Conservation (phyloP, 2,888 invertebrate genomes). For the Argyresthia goedartella region DNA sequence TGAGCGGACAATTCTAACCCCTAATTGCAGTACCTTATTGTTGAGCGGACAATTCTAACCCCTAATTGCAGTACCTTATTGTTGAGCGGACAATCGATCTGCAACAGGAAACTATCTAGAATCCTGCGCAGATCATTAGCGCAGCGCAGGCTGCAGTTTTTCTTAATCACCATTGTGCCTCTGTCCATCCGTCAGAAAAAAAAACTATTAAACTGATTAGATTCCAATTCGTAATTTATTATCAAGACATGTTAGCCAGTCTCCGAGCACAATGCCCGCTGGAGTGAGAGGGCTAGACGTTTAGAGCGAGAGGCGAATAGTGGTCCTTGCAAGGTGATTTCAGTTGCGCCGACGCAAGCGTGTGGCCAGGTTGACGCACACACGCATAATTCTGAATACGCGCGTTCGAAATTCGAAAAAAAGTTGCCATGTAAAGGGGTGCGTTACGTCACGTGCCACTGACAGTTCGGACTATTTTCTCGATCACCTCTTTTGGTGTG, state of each 20-base stretch:
- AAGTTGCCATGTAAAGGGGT: conserved; percentile 2
- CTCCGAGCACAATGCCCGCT: conserved; percentile 62
- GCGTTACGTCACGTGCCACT: conserved; percentile 2
- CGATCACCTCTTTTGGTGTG: background rate
- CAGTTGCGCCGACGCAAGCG: conserved; percentile 67
- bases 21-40: no score
- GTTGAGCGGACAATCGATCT: no score
- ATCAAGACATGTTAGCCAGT: conserved; percentile 44
- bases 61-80: no score
- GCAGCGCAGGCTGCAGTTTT: conserved; percentile 12
- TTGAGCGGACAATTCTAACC: no score
- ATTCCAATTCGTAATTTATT: conserved; percentile 69
- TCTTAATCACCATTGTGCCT: background rate
- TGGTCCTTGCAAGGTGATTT: conserved; percentile 72
- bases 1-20: no score
- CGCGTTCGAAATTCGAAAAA: conserved; percentile 15
- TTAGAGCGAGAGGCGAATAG: conserved; percentile 49
- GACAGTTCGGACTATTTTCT: background rate
- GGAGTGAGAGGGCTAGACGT: conserved; percentile 37
- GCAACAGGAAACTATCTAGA: background rate
- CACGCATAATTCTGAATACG: conserved; percentile 24
- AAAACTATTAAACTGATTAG: conserved; percentile 68
- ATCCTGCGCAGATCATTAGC: background rate
- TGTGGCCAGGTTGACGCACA: conserved; percentile 57
- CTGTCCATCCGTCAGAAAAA: conserved; percentile 28